Evolutionary conservation across 2,797 vertebrate species (phyloP), one percentile per base, ranked within the genome.

Genomic region (Lithobates pipiens): DNA sequence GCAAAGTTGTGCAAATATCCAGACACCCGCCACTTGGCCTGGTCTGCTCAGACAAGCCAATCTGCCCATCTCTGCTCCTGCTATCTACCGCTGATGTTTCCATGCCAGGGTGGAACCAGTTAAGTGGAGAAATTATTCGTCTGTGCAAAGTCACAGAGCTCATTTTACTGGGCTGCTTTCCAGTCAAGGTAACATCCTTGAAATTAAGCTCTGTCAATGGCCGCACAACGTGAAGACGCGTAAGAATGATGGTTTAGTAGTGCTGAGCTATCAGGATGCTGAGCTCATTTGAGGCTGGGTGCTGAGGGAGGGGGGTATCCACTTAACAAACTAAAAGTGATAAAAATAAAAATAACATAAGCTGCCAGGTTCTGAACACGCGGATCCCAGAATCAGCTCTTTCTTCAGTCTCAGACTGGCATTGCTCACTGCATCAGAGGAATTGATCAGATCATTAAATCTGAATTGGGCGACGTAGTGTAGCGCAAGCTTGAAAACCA

Each of bases 201-300:
- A 76, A 79, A 87, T 87, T 57, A 83, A 79, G 80, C 80, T 25
- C 76, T 23, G 57, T 78, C 76, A 79, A 74, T 70, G 70, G 69
- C 76, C 29, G 70, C 75, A 79, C 80, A 78, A 78, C 34, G n/a
- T 61, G 85, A 68, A 83, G 80, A 68, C n/a, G 50, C 61, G 39
- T 8, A 83, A 79, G n/a, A 76, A 0, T 16, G 82, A 89, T 84
- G 77, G 10, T 79, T 2, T 0, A 0, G 11, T 29, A 27, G 23
- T 88, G 42, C 83, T 85, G 15, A 80, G 39, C 2, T 29, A 50
- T 84, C 27, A 77, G 82, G 54, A 84, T 76, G 15, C 27, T 29
- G 23, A 54, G 86, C 8, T 80, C 29, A 0, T 10, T 0, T 36
- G 81, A 81, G 74, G 46, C 87, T 76, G 3, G 63, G 57, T 15